Percentiles rank a stretch among this genome's conserved stretches.
phyloP scores from a whole-genome alignment of 1,140 invertebrate genomes.

The Chlorops oryzae region DNA sequence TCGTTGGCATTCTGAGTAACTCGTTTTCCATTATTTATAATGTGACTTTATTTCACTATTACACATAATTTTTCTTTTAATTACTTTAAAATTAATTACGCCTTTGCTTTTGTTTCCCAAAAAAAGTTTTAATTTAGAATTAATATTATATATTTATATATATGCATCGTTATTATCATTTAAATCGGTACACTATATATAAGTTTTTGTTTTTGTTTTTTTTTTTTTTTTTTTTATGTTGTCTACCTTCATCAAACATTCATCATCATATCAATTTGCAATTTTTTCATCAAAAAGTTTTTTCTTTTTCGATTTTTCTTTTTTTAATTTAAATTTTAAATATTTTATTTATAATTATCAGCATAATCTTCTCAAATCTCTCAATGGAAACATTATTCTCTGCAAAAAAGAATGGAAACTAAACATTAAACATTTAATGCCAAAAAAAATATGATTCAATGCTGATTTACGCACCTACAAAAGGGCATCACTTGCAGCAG shows the following conservation, averaged over 20 bases:
- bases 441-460: too few relatives aligned
- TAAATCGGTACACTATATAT: background rate
- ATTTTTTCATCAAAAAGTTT: conserved; percentile 16
- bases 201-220: conserved; percentile 5
- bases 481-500: conserved; percentile 85
- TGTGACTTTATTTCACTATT: conserved; percentile 13
- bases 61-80: conserved; percentile 7
- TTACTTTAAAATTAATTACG: too few relatives aligned
- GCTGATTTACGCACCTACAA: conserved; percentile 43
- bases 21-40: conserved; percentile 8
- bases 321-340: conserved; percentile 43
- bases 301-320: conserved; percentile 19
- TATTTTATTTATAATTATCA: conserved; percentile 48
- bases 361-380: conserved; percentile 48
- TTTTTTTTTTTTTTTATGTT: conserved; percentile 18
- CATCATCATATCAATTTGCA: conserved; percentile 9
- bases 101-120: conserved; percentile 3
- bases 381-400: conserved; percentile 48
- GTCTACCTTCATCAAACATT: conserved; percentile 5
- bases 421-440: too few relatives aligned
- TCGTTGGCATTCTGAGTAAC: too few relatives aligned
- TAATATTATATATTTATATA: conserved; percentile 9
- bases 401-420: conserved; percentile 17
- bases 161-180: conserved; percentile 7
- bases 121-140: conserved; percentile 7